Percentiles rank a stretch among this genome's conserved stretches.
phyloP scores from a whole-genome alignment of 2,113 vertebrate genomes.

The Boulengeromyrus knoepffleri region DNA sequence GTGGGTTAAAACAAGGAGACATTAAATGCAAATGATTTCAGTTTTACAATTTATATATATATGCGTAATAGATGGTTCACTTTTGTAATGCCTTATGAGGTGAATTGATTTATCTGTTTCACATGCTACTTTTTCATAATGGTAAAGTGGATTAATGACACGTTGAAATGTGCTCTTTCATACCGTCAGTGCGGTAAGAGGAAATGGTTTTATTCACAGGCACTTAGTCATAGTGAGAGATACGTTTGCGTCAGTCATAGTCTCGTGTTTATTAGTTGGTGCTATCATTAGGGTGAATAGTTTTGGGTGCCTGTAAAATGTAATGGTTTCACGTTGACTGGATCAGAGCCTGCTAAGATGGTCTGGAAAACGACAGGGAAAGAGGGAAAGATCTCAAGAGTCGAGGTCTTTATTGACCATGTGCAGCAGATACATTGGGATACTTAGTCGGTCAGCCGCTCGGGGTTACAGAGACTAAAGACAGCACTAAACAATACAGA shows the following conservation, averaged over 20 bases:
- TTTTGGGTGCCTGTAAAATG: not conserved
- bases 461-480: too few relatives aligned
- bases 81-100: not conserved
- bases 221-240: not conserved
- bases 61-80: not conserved
- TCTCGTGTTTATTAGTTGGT: not conserved
- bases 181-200: not conserved
- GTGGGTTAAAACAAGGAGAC: not conserved
- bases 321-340: not conserved
- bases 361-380: not conserved
- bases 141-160: not conserved
- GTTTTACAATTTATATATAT: not conserved
- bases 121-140: not conserved
- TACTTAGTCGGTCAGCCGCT: too few relatives aligned
- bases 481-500: too few relatives aligned
- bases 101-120: not conserved
- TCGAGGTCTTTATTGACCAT: not conserved
- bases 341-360: not conserved
- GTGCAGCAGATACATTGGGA: too few relatives aligned
- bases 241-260: not conserved
- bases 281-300: not conserved
- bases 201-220: not conserved
- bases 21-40: not conserved
- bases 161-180: not conserved
- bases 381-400: not conserved